Conservation (phyloP, 2,888 invertebrate species). For the Hydropsyche betteni region DNA sequence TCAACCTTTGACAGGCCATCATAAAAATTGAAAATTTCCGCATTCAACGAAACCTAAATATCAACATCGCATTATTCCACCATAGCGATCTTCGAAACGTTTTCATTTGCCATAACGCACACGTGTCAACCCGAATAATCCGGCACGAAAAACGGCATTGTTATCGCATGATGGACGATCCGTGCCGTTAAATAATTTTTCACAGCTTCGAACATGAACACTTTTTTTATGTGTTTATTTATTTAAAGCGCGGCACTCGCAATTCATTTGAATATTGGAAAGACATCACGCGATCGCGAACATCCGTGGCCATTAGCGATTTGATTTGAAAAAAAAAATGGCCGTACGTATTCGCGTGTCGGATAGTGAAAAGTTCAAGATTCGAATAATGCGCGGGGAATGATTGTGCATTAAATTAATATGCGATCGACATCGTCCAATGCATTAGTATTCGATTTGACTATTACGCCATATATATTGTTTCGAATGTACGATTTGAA, state of each 20-base stretch:
- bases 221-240: not conserved
- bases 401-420: not conserved
- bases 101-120: too few relatives aligned
- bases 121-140: not conserved
- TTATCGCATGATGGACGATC: constrained; percentile 14
- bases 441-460: constrained; percentile 25
- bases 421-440: not conserved
- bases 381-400: too few relatives aligned
- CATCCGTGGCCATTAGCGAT: constrained; percentile 25
- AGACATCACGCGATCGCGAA: constrained; percentile 30
- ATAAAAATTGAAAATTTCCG: too few relatives aligned
- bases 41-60: too few relatives aligned
- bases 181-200: constrained; percentile 31
- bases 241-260: not conserved
- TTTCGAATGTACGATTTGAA: not conserved
- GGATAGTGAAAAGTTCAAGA: too few relatives aligned
- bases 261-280: constrained; percentile 22
- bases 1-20: too few relatives aligned
- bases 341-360: too few relatives aligned
- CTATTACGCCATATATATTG: not conserved
- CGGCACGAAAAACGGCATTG: constrained; percentile 7
- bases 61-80: too few relatives aligned
- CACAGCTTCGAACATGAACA: not conserved
- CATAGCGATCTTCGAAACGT: too few relatives aligned
- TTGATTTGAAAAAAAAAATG: not conserved